Percentiles rank a stretch among this genome's conserved stretches.
Evolutionary conservation across 2,797 vertebrate species (phyloP).

Genomic region (Lithobates pipiens): DNA sequence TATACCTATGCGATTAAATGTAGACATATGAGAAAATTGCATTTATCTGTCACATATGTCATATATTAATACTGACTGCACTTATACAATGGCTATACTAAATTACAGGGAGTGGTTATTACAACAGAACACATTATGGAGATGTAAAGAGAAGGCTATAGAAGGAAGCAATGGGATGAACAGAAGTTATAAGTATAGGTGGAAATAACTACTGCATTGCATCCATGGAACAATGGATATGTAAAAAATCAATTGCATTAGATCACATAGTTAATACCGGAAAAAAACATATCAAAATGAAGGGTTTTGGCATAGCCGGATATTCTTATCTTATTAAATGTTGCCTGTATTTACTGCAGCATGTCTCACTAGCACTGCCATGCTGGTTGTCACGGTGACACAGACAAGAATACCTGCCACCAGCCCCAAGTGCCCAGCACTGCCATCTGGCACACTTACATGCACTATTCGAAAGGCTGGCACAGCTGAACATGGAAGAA

Average conservation of each 20-base stretch:
- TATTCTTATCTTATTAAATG: not conserved
- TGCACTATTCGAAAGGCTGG: conserved; percentile 32
- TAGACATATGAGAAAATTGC: not conserved
- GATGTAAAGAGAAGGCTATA: not conserved
- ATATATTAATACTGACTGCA: not conserved
- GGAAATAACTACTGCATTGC: not conserved
- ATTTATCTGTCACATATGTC: not conserved
- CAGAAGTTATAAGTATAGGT: not conserved
- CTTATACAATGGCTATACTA: not conserved
- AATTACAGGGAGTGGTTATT: not conserved
- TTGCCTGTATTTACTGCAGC: conserved; percentile 5
- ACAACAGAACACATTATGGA: not conserved
- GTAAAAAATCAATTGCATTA: not conserved
- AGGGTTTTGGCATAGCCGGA: not conserved
- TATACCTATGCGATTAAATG: not conserved
- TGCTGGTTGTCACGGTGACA: conserved; percentile 62
- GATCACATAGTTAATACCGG: not conserved
- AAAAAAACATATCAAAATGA: not conserved
- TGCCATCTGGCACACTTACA: conserved; percentile 58
- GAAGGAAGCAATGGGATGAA: not conserved
- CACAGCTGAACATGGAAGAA: conserved; percentile 42
- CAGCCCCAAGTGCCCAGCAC: conserved; percentile 43
- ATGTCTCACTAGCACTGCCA: conserved; percentile 41
- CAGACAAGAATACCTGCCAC: conserved; percentile 58
- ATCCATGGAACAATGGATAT: not conserved